These are phyloP conservation scores for Hydropsyche tenuis DNA, from an alignment of 1,140 invertebrate genomes.

Conservation along the genomic window DNA sequence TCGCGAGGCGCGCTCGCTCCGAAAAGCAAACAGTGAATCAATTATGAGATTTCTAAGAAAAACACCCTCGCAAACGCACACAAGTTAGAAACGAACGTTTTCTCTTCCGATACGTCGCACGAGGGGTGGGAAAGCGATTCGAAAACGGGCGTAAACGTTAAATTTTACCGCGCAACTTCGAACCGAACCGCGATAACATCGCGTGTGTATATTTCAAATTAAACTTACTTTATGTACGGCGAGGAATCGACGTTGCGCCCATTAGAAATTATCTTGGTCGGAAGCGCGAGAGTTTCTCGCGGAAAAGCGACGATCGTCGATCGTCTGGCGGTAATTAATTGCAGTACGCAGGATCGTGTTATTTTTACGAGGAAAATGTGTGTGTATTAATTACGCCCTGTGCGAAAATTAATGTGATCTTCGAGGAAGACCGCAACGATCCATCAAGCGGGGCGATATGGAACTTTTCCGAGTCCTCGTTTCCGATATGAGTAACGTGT, in stretches of 20 bases:
- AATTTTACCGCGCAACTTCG: conserved; percentile 24
- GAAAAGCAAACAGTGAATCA: conserved; percentile 15
- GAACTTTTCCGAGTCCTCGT: neutral
- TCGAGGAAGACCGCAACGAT: neutral
- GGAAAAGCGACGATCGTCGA: neutral
- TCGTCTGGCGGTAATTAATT: conserved; percentile 1
- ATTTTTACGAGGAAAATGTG: no score
- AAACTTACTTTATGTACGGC: conserved; percentile 8
- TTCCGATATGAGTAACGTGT: neutral
- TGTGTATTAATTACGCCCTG: no score
- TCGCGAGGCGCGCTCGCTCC: neutral
- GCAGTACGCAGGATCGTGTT: neutral
- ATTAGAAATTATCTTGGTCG: conserved; percentile 4
- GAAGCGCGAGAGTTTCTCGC: conserved; percentile 20
- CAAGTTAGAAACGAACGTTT: conserved; percentile 5
- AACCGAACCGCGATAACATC: conserved; percentile 10
- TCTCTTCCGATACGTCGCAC: neutral
- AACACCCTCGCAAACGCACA: conserved; percentile 8
- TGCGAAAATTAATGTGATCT: neutral
- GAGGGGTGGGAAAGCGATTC: neutral
- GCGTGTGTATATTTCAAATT: conserved; percentile 21
- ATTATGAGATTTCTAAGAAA: conserved; percentile 29
- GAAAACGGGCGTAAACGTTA: conserved; percentile 16
- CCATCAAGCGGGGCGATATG: neutral
- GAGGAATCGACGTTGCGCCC: conserved; percentile 19